Evolutionary conservation across 2,797 vertebrate genomes (phyloP), one percentile per base, ranked within the genome.

Genomic region (Emys orbicularis): DNA sequence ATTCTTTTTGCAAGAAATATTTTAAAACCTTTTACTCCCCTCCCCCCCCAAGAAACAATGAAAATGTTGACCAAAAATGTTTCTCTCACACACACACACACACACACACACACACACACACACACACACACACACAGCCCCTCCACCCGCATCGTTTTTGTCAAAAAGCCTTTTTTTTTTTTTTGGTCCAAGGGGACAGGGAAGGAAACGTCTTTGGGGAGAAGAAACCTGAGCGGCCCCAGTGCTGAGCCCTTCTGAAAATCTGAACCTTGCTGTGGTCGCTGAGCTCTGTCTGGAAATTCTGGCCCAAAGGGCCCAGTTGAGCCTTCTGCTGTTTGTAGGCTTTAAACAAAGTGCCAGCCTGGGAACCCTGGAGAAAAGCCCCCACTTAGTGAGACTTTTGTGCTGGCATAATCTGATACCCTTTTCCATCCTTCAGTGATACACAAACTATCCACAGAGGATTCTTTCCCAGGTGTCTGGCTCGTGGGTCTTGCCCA

Each of bases 191-290:
- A 34, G 29, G 6, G 59, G 4, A n/a, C 34, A 18, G 59, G 13
- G 15, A n/a, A 8, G 59, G 31, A 65, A 31, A 34, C 31, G 0
- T 61, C 90, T 85, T 90, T 94, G 93, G 93, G 93, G 94, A 61
- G 13, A 94, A 37, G 91, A 34, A 3, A 94, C 49, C 6, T 82
- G 68, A 88, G 49, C 0, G 0, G 90, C 88, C 84, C 82, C 81
- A 29, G 52, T 68, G 34, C 84, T 50, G 81, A 90, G 91, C 90
- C 76, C 88, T 82, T 96, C 95, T 96, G 90, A 94, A 23, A 44
- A 76, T 83, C 89, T 61, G 93, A 86, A 92, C 89, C 90, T 80
- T 90, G 0, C 94, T 96, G 92, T 91, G 92, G 72, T 90, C 77
- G 84, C 88, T 54, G 86, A 86, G 95, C 92, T 95, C 12, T 29